A percentile compares a stretch with the other conserved stretches of the same genome.
Evolutionary conservation across 2,797 vertebrate species (phyloP).

Genomic region (Typhlichthys eigenmanni): DNA sequence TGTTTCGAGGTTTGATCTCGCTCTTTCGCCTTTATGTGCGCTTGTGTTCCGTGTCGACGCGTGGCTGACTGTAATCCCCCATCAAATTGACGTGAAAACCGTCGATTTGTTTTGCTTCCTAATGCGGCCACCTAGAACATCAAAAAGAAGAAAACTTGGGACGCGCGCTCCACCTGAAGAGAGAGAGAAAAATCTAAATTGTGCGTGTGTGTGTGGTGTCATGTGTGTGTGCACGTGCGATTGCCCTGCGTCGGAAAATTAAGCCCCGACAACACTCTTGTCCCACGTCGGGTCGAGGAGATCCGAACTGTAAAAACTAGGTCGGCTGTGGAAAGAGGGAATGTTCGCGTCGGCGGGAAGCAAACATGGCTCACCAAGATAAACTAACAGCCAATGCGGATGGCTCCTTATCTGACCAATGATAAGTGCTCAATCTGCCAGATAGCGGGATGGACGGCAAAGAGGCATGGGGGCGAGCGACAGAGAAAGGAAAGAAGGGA

Average conservation of each 20-base stretch:
- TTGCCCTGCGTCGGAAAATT: constrained; percentile 40
- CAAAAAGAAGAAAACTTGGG: constrained; percentile 47
- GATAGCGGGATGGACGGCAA: constrained; percentile 38
- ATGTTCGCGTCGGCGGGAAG: constrained; percentile 44
- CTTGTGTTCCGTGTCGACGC: constrained; percentile 43
- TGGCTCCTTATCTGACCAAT: constrained; percentile 70
- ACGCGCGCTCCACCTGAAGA: constrained; percentile 39
- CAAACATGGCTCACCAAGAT: constrained; percentile 72
- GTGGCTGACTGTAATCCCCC: constrained; percentile 38
- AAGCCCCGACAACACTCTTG: constrained; percentile 33
- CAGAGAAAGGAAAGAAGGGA: constrained; percentile 56
- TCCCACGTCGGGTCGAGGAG: constrained; percentile 53
- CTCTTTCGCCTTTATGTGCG: constrained; percentile 48
- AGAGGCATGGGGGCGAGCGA: constrained; percentile 44
- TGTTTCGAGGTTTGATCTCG: constrained; percentile 60
- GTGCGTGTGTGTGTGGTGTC: neutral
- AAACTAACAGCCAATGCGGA: constrained; percentile 65
- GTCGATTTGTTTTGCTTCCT: constrained; percentile 47
- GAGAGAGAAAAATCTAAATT: constrained; percentile 16
- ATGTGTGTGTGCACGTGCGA: constrained; percentile 13
- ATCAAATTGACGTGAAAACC: constrained; percentile 47
- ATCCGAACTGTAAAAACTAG: constrained; percentile 41
- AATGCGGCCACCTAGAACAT: constrained; percentile 33
- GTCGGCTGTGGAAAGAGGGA: constrained; percentile 46
- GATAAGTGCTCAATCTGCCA: constrained; percentile 73